Conservation (phyloP, 2,113 vertebrate genomes). For the Nannospalax galili region DNA sequence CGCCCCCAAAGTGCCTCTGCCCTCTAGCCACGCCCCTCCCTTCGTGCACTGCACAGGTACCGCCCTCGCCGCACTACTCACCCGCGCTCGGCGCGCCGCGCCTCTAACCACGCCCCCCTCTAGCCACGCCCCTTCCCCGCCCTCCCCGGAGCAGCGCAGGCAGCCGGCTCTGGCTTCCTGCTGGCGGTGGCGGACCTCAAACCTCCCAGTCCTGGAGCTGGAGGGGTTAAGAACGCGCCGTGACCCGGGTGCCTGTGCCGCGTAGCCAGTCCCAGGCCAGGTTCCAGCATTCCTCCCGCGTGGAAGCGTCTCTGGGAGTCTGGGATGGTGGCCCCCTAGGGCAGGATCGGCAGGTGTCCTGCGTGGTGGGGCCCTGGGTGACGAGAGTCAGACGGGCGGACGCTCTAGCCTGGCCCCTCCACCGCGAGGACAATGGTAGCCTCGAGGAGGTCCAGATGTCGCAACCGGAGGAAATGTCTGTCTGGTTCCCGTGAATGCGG, state of each 20-base stretch:
- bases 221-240: neutral
- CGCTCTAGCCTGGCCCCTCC: neutral
- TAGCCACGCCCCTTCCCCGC: neutral
- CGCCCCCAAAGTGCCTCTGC: slow-evolving; percentile 31
- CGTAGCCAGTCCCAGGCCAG: neutral
- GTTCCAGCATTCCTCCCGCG: neutral
- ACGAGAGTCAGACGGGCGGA: neutral
- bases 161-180: neutral
- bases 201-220: neutral
- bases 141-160: neutral
- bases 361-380: neutral
- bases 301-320: neutral
- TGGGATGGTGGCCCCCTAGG: neutral
- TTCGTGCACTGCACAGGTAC: neutral
- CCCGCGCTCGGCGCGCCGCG: neutral
- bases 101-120: neutral
- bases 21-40: neutral
- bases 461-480: slow-evolving; percentile 37
- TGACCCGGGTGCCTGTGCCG: neutral
- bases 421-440: slow-evolving; percentile 52
- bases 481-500: slow-evolving; percentile 59
- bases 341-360: neutral
- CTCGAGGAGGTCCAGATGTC: slow-evolving; percentile 70
- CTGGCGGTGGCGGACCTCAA: neutral
- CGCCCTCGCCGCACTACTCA: neutral